Conservation (phyloP, 2,113 vertebrate species). For the Dasyurus viverrinus region DNA sequence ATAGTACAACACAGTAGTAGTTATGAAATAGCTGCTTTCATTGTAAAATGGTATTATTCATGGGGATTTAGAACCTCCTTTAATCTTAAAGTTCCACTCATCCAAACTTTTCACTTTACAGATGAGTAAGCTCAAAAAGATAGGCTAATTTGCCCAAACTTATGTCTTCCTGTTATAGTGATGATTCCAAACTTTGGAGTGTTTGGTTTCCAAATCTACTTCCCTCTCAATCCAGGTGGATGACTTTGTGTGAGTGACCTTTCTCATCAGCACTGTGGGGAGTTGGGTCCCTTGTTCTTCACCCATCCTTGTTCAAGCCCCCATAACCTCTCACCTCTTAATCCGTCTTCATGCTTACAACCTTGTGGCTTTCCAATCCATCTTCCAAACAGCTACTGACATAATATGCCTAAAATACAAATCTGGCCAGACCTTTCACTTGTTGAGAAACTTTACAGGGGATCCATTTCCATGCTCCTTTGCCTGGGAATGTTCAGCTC, state of each 20-base stretch:
- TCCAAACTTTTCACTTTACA: not conserved
- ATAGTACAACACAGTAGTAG: not conserved
- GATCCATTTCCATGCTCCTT: not conserved
- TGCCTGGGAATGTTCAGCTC: not conserved
- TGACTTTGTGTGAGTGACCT: not conserved
- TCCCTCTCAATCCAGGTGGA: not conserved
- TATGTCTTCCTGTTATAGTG: not conserved
- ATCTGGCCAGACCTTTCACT: not conserved
- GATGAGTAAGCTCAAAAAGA: not conserved
- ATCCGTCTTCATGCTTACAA: not conserved
- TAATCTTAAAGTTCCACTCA: conserved; percentile 18
- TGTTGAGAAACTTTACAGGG: not conserved
- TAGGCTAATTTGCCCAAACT: not conserved
- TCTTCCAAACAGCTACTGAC: not conserved
- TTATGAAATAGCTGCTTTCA: conserved; percentile 31
- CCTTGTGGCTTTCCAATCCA: not conserved
- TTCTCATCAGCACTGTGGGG: not conserved
- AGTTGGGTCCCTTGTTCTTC: not conserved
- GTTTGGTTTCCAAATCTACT: not conserved
- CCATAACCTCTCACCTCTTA: not conserved
- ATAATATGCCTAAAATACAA: not conserved
- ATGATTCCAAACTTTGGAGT: not conserved
- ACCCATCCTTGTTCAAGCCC: not conserved
- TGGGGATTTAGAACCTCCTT: conserved; percentile 32
- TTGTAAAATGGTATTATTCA: not conserved